These are phyloP conservation scores for Epirrhoe alternata DNA, from an alignment of 2,888 invertebrate genomes.

Conservation along the genomic window DNA sequence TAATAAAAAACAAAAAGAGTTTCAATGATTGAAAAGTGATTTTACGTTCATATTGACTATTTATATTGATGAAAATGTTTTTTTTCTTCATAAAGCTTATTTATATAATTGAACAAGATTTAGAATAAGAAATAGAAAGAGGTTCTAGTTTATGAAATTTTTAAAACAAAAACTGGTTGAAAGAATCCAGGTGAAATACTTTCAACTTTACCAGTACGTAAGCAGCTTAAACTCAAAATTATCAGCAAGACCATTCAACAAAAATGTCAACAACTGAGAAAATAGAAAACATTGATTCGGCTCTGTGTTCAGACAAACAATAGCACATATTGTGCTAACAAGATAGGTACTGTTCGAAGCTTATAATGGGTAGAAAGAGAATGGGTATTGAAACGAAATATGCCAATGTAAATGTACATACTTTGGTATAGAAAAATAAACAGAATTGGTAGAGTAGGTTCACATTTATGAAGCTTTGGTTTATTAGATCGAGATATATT, in stretches of 20 bases:
- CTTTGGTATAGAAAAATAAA: neutral
- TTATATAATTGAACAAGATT: no score
- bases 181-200: neutral
- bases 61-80: no score
- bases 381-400: conserved; percentile 13
- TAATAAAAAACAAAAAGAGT: no score
- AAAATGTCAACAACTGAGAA: conserved; percentile 43
- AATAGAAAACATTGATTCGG: conserved; percentile 31
- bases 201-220: neutral
- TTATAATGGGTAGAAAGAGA: conserved; percentile 10
- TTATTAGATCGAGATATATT: no score
- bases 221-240: conserved; percentile 4
- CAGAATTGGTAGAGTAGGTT: no score
- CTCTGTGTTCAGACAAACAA: conserved; percentile 16
- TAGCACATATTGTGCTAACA: conserved; percentile 16
- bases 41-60: no score
- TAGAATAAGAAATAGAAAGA: no score
- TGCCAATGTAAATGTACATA: neutral
- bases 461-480: no score
- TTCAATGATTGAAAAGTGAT: no score
- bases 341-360: conserved; percentile 19
- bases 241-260: conserved; percentile 24
- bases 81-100: no score
- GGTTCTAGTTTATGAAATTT: neutral
- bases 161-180: neutral